These are phyloP conservation scores for Oryzias woworae DNA, from an alignment of 2,113 vertebrate genomes.

Conservation along the genomic window DNA sequence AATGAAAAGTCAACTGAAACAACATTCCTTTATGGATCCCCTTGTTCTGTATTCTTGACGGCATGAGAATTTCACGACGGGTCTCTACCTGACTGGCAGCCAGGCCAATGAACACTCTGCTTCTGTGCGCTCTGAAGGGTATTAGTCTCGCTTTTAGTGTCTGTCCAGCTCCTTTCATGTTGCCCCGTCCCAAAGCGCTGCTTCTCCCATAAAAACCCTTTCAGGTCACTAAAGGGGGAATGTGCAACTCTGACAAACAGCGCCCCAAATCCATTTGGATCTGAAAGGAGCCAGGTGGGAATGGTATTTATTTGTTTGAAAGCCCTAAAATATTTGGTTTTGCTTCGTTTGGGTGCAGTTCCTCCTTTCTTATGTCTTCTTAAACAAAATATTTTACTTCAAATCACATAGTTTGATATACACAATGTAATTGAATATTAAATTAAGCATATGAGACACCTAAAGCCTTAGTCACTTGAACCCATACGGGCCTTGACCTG, in stretches of 20 bases:
- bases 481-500: no score
- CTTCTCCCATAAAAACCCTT: conserved; percentile 71
- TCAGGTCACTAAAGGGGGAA: conserved; percentile 59
- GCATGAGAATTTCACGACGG: conserved; percentile 16
- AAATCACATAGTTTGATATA: no score
- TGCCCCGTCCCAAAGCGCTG: conserved; percentile 61
- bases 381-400: conserved; percentile 2
- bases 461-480: no score
- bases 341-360: conserved; percentile 38
- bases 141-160: conserved; percentile 68
- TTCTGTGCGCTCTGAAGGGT: conserved; percentile 58
- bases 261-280: conserved; percentile 47
- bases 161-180: conserved; percentile 68
- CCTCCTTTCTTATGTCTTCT: conserved; percentile 11
- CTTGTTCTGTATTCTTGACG: conserved; percentile 48
- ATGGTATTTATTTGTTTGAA: conserved; percentile 52
- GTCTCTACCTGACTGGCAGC: conserved; percentile 45
- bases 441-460: no score
- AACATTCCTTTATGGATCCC: conserved; percentile 65
- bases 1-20: conserved; percentile 30
- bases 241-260: conserved; percentile 55
- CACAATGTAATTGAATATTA: no score
- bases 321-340: conserved; percentile 12
- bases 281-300: conserved; percentile 64
- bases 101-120: conserved; percentile 46